Evolutionary conservation across 2,113 vertebrate species (phyloP).

Genomic region (Arothron firmamentum): DNA sequence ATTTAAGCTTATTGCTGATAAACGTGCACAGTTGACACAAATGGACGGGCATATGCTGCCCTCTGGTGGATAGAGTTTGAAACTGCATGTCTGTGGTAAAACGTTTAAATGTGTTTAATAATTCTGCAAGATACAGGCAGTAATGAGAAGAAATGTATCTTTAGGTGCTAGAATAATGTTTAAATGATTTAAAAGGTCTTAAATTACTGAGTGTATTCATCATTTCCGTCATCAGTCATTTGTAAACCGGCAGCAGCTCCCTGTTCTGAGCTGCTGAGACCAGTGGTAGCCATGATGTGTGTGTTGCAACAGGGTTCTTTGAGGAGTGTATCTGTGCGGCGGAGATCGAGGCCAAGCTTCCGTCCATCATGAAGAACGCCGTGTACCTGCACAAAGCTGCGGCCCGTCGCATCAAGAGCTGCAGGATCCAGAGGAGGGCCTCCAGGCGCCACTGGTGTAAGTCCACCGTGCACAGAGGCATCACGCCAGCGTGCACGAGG

Average conservation of each 20-base stretch:
- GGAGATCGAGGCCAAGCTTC: conserved; percentile 94
- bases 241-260: no score
- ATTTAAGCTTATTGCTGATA: neutral
- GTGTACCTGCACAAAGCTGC: conserved; percentile 95
- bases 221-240: no score
- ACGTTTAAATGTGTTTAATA: neutral
- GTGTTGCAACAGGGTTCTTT: conserved; percentile 84
- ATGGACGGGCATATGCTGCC: neutral
- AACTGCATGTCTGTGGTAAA: neutral
- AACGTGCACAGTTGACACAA: no score
- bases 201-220: no score
- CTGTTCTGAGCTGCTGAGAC: no score
- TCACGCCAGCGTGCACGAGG: neutral
- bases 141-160: no score
- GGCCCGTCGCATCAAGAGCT: conserved; percentile 94
- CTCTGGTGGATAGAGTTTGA: neutral
- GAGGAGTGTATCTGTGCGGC: conserved; percentile 95
- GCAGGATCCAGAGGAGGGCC: conserved; percentile 85
- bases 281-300: neutral
- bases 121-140: no score
- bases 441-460: conserved; percentile 80
- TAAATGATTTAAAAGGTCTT: no score
- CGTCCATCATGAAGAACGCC: conserved; percentile 96
- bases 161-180: no score
- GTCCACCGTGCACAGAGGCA: conserved; percentile 14